Percentiles rank a stretch among this genome's conserved stretches.
These are phyloP conservation scores for Slavum lentiscoides DNA, from an alignment of 2,888 invertebrate genomes.

Conservation along the genomic window DNA sequence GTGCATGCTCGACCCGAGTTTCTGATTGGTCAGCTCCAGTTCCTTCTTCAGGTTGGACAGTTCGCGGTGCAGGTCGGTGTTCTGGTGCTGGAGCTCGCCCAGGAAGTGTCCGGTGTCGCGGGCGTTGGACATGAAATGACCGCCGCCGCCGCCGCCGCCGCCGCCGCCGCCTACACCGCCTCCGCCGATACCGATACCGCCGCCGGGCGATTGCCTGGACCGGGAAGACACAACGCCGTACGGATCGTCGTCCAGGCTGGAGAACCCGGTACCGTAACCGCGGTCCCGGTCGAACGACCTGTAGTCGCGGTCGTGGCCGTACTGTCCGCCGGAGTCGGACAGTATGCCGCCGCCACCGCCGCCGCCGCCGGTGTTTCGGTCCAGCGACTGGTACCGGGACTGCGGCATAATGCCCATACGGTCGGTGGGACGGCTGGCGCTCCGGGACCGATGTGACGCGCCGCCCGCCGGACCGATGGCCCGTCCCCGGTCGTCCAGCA, in stretches of 20 bases:
- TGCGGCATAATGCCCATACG: slow-evolving; percentile 65
- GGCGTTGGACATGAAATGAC: slow-evolving; percentile 55
- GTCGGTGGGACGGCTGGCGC: slow-evolving; percentile 67
- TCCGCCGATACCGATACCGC: slow-evolving; percentile 60
- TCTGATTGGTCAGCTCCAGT: slow-evolving; percentile 93
- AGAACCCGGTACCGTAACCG: slow-evolving; percentile 66
- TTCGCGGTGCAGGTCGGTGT: slow-evolving; percentile 92
- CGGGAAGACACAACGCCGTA: slow-evolving; percentile 62
- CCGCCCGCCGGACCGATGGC: slow-evolving; percentile 68
- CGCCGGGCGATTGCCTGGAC: slow-evolving; percentile 71
- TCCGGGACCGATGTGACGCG: slow-evolving; percentile 76
- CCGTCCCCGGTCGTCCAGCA: slow-evolving; percentile 74
- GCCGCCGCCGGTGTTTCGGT: slow-evolving; percentile 64
- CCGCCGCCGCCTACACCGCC: slow-evolving; percentile 62
- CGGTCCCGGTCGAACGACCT: slow-evolving; percentile 71
- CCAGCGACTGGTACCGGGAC: slow-evolving; percentile 72
- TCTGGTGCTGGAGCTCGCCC: slow-evolving; percentile 89
- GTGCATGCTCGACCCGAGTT: slow-evolving; percentile 97
- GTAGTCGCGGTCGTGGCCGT: slow-evolving; percentile 70
- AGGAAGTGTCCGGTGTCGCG: slow-evolving; percentile 64
- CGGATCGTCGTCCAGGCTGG: slow-evolving; percentile 67
- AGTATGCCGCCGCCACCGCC: slow-evolving; percentile 69
- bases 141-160: slow-evolving; percentile 63
- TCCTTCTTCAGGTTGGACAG: slow-evolving; percentile 89
- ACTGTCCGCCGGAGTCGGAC: slow-evolving; percentile 56